Base-by-base conservation (phyloP, 2,888 invertebrate species). In the Alentia gelatinosa region DNA sequence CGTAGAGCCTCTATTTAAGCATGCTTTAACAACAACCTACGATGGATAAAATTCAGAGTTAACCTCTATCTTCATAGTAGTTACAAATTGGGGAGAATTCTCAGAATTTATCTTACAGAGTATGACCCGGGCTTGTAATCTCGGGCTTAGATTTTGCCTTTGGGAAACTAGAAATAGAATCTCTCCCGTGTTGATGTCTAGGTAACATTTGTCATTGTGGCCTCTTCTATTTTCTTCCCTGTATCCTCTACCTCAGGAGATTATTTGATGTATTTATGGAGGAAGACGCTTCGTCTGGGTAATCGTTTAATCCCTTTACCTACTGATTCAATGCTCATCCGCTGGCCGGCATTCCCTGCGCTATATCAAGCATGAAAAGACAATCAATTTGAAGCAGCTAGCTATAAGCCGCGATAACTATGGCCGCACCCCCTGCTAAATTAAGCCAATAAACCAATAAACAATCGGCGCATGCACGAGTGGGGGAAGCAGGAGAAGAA, bases 381-480 rank as follows among this genome's bases (percentile, higher is more conserved):
- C 30, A 68, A 68, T 68, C 68, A 68, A 68, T 68, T 68, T 26
- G 68, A 68, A 68, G 68, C 68, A 68, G 68, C 68, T 30, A 68
- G 3, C 68, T 68, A 26, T 30, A 30, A 68, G 68, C 26, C 33
- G 68, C 68, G 68, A 68, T 68, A 68, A 68, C n/a, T 68, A 68
- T 68, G 30, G 15, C 30, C 33, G 68, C 68, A 12, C 68, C 26
- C 1, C 26, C 30, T 68, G 1, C 68, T 68, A 68, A 68, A 68
- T 68, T 68, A 68, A 68, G 68, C 68, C 68, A 68, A 68, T 68
- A 30, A 68, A 68, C 68, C 68, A 68, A 68, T 68, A 68, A 68
- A 68, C 68, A 68, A 68, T 68, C 3, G 47, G 9, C 19, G 30
- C 68, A 3, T 4, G 56, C 56, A 56, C 23, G 9, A 56, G 56